Evolutionary conservation across 2,888 invertebrate genomes (phyloP), one percentile per base, ranked within the genome.

Genomic region (Biston betularia): DNA sequence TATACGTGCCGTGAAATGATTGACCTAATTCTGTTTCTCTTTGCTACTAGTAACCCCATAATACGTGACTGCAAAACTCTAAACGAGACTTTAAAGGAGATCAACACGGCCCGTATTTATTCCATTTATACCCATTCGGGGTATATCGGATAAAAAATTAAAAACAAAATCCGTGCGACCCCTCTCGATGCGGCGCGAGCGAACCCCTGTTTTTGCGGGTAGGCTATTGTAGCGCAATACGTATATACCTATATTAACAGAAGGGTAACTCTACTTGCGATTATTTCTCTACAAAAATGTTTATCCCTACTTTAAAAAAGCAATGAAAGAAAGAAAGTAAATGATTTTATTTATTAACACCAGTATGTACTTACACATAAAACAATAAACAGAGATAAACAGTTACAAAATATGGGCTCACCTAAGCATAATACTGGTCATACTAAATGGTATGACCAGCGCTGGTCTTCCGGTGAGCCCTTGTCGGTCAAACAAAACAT

Each of bases 101-200:
- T 60, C 60, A 57, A 63, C 46, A 53, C 54, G 68, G 67, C 67
- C 71, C 67, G 63, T 74, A 69, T 70, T 69, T 71, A 66, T 66
- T 62, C 58, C 46, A 65, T 71, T 68, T 69, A 67, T 65, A 65
- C 57, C 65, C 59, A 68, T 63, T 69, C 35, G 62, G 65, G 67
- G 54, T 48, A 38, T 79, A 88, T 88, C 82, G 84, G 82, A 83
- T 83, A 84, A 87, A 89, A 89, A 89, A 87, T 86, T 87, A 83
- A 89, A 88, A 89, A 87, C 84, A 83, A 88, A 90, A 89, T 89
- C 89, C 75, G 83, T 80, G 83, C 82, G 76, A 65, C 72, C 82
- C 79, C 82, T 75, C 66, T 70, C 71, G 63, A 70, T 66, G 73
- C 69, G 70, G 75, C 65, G 66, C 70, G 73, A 75, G 60, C 67